phyloP scores from a whole-genome alignment of 2,113 vertebrate species.

The Melanerpes formicivorus region DNA sequence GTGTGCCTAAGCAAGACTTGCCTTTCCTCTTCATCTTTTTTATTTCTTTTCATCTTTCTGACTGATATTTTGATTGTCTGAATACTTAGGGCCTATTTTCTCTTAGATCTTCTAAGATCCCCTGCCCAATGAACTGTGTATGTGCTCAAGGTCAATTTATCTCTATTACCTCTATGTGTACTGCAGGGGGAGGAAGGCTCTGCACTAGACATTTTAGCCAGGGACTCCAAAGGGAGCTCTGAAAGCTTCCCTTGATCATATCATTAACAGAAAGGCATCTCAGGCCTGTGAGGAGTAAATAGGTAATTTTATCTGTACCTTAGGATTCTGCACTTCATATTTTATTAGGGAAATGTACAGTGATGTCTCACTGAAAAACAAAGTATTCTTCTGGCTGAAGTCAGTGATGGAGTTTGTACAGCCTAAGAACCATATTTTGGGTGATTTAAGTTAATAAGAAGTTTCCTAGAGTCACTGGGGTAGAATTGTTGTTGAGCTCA shows the following conservation, averaged over 20 bases:
- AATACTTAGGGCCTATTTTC: not conserved
- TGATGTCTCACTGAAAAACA: not conserved
- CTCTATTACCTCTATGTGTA: accelerated
- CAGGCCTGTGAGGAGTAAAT: not conserved
- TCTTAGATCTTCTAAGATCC: not conserved
- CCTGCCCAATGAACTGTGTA: not conserved
- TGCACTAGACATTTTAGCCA: not conserved
- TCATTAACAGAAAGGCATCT: not conserved
- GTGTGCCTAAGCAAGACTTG: not conserved
- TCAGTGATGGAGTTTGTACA: not conserved
- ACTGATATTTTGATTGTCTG: not conserved
- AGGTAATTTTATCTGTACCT: not conserved
- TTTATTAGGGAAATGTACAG: not conserved
- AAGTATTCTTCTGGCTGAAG: accelerated
- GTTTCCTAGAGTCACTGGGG: not conserved
- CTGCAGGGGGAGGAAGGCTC: not conserved
- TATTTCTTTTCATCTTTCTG: not conserved
- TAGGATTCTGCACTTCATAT: not conserved
- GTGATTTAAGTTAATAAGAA: not conserved
- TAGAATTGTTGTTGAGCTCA: not conserved
- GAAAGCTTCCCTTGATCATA: not conserved
- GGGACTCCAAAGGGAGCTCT: not conserved
- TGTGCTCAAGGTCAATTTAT: not conserved
- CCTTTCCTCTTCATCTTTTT: not conserved
- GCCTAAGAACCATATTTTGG: not conserved